Evolutionary conservation across 2,797 vertebrate genomes (phyloP).

Genomic region (Botia kubotai): DNA sequence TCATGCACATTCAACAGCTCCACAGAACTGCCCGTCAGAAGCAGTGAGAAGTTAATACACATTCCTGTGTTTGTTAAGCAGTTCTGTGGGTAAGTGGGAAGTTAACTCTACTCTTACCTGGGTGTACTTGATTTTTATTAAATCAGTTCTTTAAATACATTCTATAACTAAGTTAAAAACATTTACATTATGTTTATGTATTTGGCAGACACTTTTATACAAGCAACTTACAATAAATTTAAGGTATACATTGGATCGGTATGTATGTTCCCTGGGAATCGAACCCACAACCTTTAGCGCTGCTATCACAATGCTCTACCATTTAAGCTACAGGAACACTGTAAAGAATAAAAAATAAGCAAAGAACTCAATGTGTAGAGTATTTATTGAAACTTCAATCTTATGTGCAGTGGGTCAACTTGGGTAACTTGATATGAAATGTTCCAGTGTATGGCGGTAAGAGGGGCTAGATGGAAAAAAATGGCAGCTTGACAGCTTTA

Average conservation of each 20-base stretch:
- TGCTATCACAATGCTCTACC: too few species aligned
- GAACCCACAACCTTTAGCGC: too few species aligned
- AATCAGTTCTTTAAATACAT: neutral
- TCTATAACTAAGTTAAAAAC: neutral
- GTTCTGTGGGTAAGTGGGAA: neutral
- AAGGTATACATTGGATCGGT: too few species aligned
- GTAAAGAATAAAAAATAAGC: neutral
- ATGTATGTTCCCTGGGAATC: too few species aligned
- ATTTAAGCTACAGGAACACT: too few species aligned
- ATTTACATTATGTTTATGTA: too few species aligned
- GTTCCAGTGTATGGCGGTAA: neutral
- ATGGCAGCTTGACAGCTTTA: neutral
- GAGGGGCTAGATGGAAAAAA: neutral
- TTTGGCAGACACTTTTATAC: too few species aligned
- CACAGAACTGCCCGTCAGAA: neutral
- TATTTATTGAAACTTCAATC: neutral
- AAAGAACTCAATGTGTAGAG: neutral
- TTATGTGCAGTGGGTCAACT: neutral
- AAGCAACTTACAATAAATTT: too few species aligned
- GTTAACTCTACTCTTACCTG: neutral
- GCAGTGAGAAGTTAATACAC: slow-evolving; percentile 10
- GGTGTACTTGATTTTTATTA: neutral
- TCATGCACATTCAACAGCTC: slow-evolving; percentile 14
- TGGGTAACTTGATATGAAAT: neutral
- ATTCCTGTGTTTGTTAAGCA: neutral